These are phyloP conservation scores for Hetaerina titia DNA, from an alignment of 2,888 invertebrate species.

Conservation along the genomic window DNA sequence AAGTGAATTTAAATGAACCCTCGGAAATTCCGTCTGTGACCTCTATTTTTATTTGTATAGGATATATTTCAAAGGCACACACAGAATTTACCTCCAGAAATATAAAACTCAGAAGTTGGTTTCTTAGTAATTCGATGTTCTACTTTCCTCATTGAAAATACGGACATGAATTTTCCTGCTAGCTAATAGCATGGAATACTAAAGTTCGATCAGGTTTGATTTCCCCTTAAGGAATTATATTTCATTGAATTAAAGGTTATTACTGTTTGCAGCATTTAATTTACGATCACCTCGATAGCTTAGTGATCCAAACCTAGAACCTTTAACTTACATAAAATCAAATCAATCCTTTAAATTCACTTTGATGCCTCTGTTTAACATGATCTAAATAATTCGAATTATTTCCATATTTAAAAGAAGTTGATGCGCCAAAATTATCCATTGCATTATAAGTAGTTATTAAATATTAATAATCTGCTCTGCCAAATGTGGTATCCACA, in stretches of 20 bases:
- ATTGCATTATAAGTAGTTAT: too few species aligned
- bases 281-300: too few species aligned
- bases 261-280: too few species aligned
- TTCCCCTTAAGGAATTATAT: neutral
- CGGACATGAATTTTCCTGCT: neutral
- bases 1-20: slow-evolving; percentile 16
- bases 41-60: neutral
- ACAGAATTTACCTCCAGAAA: neutral
- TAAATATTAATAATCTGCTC: too few species aligned
- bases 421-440: too few species aligned
- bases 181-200: neutral
- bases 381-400: too few species aligned
- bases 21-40: neutral
- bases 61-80: neutral
- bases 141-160: neutral
- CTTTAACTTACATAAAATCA: too few species aligned
- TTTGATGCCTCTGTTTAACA: too few species aligned
- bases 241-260: neutral
- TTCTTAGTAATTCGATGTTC: neutral
- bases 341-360: too few species aligned
- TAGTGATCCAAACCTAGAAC: too few species aligned
- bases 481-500: too few species aligned
- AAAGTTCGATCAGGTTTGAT: neutral
- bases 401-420: too few species aligned
- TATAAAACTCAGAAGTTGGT: neutral